Evolutionary conservation across 2,113 vertebrate species (phyloP).

Genomic region (Dendrocopos noguchii): DNA sequence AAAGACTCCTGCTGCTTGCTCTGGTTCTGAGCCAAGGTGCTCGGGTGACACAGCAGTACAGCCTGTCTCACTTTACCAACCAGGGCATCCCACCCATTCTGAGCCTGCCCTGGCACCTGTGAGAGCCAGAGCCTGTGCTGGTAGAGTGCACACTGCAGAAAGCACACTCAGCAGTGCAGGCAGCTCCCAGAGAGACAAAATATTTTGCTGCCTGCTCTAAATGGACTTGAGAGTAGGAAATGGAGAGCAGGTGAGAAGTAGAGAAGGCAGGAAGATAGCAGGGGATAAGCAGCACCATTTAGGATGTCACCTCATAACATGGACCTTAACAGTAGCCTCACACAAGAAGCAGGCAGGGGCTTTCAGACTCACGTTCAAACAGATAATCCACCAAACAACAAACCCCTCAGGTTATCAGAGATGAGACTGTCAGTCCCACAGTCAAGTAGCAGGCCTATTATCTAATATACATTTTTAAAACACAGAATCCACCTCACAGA

Average conservation of each 20-base stretch:
- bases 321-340: not conserved
- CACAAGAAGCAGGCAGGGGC: not conserved
- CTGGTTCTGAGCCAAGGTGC: not conserved
- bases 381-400: not conserved
- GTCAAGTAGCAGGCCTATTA: not conserved
- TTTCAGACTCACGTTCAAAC: not conserved
- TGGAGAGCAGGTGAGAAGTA: not conserved
- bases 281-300: not conserved
- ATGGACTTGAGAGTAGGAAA: not conserved
- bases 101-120: not conserved
- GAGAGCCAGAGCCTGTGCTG: not conserved
- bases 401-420: not conserved
- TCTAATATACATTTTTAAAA: not conserved
- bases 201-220: not conserved
- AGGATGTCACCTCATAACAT: not conserved
- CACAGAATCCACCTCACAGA: not conserved
- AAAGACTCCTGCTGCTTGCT: accelerated
- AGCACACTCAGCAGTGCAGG: accelerated
- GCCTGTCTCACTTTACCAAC: not conserved
- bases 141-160: not conserved
- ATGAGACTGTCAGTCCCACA: not conserved
- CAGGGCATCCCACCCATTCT: not conserved
- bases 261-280: not conserved
- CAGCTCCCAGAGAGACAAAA: not conserved
- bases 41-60: not conserved